phyloP scores from a whole-genome alignment of 1,140 invertebrate genomes.

The Bombus haemorrhoidalis region DNA sequence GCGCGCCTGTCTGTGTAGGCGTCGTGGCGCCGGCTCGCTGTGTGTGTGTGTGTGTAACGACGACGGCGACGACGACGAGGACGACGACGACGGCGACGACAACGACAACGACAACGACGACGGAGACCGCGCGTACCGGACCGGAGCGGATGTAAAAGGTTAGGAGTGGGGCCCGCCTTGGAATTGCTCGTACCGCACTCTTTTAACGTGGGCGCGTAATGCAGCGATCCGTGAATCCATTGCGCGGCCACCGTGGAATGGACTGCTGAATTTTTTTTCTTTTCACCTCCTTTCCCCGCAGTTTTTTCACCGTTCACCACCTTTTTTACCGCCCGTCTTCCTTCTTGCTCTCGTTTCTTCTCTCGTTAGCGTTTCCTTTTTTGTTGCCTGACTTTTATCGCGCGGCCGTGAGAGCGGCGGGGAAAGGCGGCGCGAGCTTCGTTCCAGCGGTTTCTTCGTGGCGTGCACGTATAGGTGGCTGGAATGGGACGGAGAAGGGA shows the following conservation, averaged over 20 bases:
- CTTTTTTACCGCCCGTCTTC: not conserved
- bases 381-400: not conserved
- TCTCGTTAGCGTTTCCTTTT: not conserved
- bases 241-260: conserved; percentile 43
- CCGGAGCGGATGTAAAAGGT: conserved; percentile 65
- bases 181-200: conserved; percentile 56
- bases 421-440: not conserved
- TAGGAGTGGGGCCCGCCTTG: conserved; percentile 60
- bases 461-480: no score
- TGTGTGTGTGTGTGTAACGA: not conserved
- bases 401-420: not conserved
- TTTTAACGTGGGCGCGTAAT: conserved; percentile 53
- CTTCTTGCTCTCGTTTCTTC: not conserved
- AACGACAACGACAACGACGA: not conserved
- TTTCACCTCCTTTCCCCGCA: not conserved
- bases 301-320: not conserved
- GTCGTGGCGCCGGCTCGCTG: conserved; percentile 17
- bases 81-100: not conserved
- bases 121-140: conserved; percentile 47
- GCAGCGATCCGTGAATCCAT: conserved; percentile 50
- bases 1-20: conserved; percentile 3
- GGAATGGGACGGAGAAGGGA: not conserved
- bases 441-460: not conserved
- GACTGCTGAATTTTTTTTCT: conserved; percentile 12
- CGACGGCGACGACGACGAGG: not conserved